phyloP scores from a whole-genome alignment of 2,113 vertebrate species.

The Rafetus swinhoei region DNA sequence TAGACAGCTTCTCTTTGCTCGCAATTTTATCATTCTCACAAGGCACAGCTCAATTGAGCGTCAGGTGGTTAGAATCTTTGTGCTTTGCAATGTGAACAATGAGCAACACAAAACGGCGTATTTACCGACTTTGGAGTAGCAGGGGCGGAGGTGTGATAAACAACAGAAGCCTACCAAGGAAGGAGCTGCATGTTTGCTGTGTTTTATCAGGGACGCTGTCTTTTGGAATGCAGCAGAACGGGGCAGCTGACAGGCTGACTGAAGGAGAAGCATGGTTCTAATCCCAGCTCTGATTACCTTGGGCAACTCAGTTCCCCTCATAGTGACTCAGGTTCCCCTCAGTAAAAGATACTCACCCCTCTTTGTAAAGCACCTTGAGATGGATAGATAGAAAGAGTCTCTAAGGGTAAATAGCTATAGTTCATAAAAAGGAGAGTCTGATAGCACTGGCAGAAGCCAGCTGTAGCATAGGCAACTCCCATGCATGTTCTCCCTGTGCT shows the following conservation, averaged over 20 bases:
- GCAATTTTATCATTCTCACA: neutral
- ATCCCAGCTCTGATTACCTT: neutral
- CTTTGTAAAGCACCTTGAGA: no score
- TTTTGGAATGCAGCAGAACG: neutral
- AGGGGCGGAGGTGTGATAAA: neutral
- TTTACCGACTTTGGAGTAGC: neutral
- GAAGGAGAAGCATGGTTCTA: neutral
- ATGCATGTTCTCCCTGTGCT: neutral
- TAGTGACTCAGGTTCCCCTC: neutral
- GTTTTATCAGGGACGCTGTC: neutral
- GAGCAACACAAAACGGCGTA: neutral
- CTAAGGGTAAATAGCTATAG: neutral
- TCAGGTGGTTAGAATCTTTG: neutral
- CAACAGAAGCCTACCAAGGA: neutral
- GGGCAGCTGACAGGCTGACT: neutral
- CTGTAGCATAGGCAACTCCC: no score
- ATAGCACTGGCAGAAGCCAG: neutral
- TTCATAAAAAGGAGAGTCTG: neutral
- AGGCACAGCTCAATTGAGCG: neutral
- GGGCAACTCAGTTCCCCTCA: neutral
- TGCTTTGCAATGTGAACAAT: neutral
- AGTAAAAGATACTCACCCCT: neutral
- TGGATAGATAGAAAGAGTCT: no score
- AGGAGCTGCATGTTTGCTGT: neutral
- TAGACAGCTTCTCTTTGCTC: neutral